Evolutionary conservation across 2,113 vertebrate species (phyloP).

Genomic region (Thalassarche chlororhynchos): DNA sequence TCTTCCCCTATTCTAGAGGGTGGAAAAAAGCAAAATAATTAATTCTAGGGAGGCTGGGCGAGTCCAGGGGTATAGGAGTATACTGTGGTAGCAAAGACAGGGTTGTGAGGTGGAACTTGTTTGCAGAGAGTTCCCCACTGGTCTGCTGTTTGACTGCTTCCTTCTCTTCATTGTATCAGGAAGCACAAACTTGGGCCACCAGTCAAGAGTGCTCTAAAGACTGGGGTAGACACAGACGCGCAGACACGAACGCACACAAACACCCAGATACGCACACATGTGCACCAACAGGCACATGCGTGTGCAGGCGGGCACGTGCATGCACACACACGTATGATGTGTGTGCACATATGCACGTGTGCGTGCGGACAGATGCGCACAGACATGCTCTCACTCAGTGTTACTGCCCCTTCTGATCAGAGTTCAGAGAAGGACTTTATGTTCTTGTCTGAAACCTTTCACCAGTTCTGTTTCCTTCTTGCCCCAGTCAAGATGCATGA

Average conservation of each 20-base stretch:
- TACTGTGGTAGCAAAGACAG: background rate
- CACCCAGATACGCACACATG: accelerated
- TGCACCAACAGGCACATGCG: background rate
- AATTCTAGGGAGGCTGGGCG: background rate
- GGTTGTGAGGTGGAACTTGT: background rate
- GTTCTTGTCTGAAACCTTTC: background rate
- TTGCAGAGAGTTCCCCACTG: background rate
- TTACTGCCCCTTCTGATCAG: background rate
- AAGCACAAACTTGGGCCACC: background rate
- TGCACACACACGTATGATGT: accelerated
- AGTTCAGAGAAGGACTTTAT: background rate
- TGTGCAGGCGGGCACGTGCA: background rate
- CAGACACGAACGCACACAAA: background rate
- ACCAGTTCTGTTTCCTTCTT: background rate
- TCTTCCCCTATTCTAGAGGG: background rate
- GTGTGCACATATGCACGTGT: background rate
- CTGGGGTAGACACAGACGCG: background rate
- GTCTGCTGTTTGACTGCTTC: background rate
- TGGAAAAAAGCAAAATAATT: background rate
- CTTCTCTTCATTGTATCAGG: background rate
- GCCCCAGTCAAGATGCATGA: background rate
- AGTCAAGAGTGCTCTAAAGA: background rate
- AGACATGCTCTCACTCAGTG: background rate
- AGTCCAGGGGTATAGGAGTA: background rate
- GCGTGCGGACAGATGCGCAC: background rate